Base-by-base conservation (phyloP, 2,113 vertebrate species). In the Panthera uncia region DNA sequence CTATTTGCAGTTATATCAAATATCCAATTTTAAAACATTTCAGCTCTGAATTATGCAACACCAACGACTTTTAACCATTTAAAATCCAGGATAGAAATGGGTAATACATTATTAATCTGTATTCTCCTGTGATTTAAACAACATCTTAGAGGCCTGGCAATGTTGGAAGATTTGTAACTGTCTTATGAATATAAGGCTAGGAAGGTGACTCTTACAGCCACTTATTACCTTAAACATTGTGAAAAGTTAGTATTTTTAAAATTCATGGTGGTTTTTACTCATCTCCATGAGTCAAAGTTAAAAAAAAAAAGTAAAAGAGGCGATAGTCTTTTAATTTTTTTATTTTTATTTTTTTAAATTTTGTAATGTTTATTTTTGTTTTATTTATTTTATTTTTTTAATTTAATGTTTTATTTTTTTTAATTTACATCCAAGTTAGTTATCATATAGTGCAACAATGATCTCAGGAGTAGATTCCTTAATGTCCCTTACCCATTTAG, bases 21-120 rank as follows among this genome's bases (percentile, higher is more conserved):
- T 81, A 91, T 74, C 41, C 45, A 84, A 38, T 57, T 95, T 93
- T 74, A 84, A 90, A 91, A 23, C 27, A 91, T 83, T 95, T 96
- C 0, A 74, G 16, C 79, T 91, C 50, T 94, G 38, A 92, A 82
- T 93, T 96, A 83, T 83, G 9, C 52, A 82, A 71, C 9, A 88
- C 19, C 76, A 92, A 74, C 93, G 16, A 73, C 80, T 84, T 66
- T 89, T 84, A 93, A 90, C 38, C 45, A 50, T 50, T 96, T 82
- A 74, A 89, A 97, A 45, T 1, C 5, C n/a, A 80, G 18, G 80
- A 45, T 57, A 41, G 21, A 57, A 94, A 74, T 33, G 93, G 27
- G 3, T 87, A 57, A 66, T 48, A 1, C 10, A 27, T 85, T 91
- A 15, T 96, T 94, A 69, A 36, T 36, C 23, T 81, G 23, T 63